Evolutionary conservation across 2,113 vertebrate species (phyloP), one percentile per base, ranked within the genome.

Genomic region (Nematolebias whitei): DNA sequence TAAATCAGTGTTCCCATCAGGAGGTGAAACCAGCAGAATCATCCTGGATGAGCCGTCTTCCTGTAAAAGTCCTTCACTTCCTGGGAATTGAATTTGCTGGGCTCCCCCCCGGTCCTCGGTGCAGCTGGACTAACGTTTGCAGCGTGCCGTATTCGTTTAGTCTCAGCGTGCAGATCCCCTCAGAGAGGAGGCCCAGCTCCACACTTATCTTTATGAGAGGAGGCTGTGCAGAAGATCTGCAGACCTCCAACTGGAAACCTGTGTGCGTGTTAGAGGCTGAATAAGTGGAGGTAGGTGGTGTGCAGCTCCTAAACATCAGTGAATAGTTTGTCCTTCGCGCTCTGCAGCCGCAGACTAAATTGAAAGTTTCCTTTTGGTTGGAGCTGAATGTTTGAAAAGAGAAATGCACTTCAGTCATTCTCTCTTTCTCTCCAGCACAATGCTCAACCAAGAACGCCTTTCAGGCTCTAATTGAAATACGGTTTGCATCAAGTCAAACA

Each of bases 321-420:
- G 83, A 88, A 86, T 79, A 69, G 56, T 77, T 70, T 69, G 85
- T 90, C 88, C 88, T 87, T 88, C 85, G 67, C 49, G 50, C 38
- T 8, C 52, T n/a, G 63, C 86, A 66, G 76, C 59, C 58, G 29
- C 61, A 63, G 65, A 80, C 75, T 47, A n/a, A 80, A 82, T 56
- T 65, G 64, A 85, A 85, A 80, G 61, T 55, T 62, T 82, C 51
- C 47, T 49, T 74, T 85, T 82, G 24, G 41, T 72, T 78, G 20
- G 47, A 35, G 0, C 56, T 68, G 75, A 79, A 79, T 64, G 75
- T 86, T 87, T 86, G 79, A 88, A 89, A 71, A 80, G 82, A 83
- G 50, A 59, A 70, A 80, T 63, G 79, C 61, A 55, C 64, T 78
- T 83, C 44, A 0, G 38, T 55, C 65, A 73, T 67, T 79, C 76